phyloP scores from a whole-genome alignment of 2,888 invertebrate species.

The Athalia circularis region DNA sequence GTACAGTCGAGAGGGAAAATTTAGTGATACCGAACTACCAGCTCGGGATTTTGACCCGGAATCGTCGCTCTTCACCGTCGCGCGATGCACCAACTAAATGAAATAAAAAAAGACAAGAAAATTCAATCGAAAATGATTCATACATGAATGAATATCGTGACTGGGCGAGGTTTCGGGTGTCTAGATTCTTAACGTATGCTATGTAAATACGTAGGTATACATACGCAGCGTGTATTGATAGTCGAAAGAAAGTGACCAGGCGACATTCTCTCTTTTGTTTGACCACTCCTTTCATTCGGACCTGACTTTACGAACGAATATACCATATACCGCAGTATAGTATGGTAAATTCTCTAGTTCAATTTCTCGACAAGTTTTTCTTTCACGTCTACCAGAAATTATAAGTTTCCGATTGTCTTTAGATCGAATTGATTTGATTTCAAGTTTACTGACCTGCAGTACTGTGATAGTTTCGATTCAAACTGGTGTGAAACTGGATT shows the following conservation, averaged over 20 bases:
- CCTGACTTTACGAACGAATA: not conserved
- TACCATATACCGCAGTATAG: constrained; percentile 2
- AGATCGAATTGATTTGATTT: too few relatives aligned
- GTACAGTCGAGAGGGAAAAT: constrained; percentile 33
- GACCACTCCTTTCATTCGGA: constrained; percentile 35
- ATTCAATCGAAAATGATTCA: not conserved
- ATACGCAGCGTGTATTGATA: constrained; percentile 19
- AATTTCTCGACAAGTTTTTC: not conserved
- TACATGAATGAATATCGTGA: constrained; percentile 10
- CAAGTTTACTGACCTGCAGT: too few relatives aligned
- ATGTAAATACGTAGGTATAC: not conserved
- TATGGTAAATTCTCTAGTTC: constrained; percentile 4
- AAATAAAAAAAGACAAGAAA: not conserved
- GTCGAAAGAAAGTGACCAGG: constrained; percentile 26
- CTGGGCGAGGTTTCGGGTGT: constrained; percentile 2
- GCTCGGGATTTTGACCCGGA: not conserved
- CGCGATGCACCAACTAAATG: constrained; percentile 9
- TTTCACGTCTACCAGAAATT: too few relatives aligned
- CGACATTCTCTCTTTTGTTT: constrained; percentile 34
- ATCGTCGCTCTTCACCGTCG: not conserved
- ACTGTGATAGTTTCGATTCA: too few relatives aligned
- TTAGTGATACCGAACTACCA: not conserved
- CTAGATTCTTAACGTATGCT: not conserved
- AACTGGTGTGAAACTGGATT: too few relatives aligned
- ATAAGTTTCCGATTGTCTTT: too few relatives aligned